phyloP scores from a whole-genome alignment of 2,888 invertebrate genomes.

The Pseudolycoriella hygida region DNA sequence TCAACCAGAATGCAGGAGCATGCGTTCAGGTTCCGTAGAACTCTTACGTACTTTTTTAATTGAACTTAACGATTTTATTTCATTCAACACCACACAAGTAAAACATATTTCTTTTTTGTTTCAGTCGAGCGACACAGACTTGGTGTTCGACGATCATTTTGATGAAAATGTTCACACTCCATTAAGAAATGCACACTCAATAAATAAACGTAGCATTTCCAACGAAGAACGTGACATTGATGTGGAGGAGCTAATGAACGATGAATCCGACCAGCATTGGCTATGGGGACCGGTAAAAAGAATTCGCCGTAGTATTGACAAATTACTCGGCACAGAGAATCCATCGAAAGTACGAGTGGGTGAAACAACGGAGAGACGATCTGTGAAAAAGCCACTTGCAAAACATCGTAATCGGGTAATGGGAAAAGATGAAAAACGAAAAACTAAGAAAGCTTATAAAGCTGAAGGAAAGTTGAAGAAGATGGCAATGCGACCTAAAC shows the following conservation, averaged over 20 bases:
- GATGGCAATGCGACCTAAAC: slow-evolving; percentile 4
- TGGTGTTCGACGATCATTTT: slow-evolving; percentile 17
- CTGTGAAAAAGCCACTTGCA: not conserved
- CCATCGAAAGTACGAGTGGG: slow-evolving; percentile 12
- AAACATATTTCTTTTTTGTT: not conserved
- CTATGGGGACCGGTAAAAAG: slow-evolving; percentile 2
- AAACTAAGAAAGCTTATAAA: not conserved
- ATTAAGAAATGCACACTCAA: slow-evolving; percentile 1
- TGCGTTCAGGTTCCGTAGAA: no score
- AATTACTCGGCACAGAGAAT: not conserved
- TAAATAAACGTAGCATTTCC: slow-evolving; percentile 5
- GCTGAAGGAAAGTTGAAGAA: not conserved
- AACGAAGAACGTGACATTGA: not conserved
- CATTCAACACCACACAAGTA: no score
- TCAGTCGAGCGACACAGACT: slow-evolving; percentile 14
- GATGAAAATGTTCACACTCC: not conserved
- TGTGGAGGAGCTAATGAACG: not conserved
- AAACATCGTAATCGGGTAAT: not conserved
- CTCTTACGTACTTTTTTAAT: no score
- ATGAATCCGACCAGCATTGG: slow-evolving; percentile 3
- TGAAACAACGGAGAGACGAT: not conserved
- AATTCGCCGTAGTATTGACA: slow-evolving; percentile 3
- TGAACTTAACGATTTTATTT: no score
- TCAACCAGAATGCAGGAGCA: no score
- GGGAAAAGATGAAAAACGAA: not conserved